These are phyloP conservation scores for Pseudotriccus pelzelni DNA, from an alignment of 2,797 vertebrate species.

Conservation along the genomic window DNA sequence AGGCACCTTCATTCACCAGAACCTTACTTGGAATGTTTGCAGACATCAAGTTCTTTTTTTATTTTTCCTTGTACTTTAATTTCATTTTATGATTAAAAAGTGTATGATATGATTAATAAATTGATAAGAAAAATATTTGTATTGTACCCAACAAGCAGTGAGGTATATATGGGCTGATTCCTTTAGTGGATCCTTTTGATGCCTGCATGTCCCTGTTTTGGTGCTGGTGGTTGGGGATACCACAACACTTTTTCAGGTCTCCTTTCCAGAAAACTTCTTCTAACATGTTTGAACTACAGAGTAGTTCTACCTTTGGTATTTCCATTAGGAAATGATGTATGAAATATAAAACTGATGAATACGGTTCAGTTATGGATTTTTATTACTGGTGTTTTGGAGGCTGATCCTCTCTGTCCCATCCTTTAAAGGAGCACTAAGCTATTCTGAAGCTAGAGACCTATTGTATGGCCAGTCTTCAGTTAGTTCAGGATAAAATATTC, in stretches of 20 bases:
- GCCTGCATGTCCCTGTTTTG: not conserved
- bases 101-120: not conserved
- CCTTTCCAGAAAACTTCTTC: not conserved
- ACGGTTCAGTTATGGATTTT: not conserved
- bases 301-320: not conserved
- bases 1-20: not conserved
- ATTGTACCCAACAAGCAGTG: fast-evolving
- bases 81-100: not conserved
- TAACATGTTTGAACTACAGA: not conserved
- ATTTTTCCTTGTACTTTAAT: not conserved
- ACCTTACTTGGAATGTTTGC: not conserved
- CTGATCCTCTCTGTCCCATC: not conserved
- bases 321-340: not conserved
- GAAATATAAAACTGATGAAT: not conserved
- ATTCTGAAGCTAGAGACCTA: not conserved
- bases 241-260: not conserved
- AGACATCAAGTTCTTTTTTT: not conserved
- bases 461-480: not conserved
- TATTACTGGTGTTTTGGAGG: not conserved
- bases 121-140: not conserved
- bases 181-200: not conserved
- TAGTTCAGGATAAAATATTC: not conserved
- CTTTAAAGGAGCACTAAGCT: not conserved
- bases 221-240: not conserved
- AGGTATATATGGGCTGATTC: not conserved